These are phyloP conservation scores for Drosophila varians DNA, from an alignment of 1,140 invertebrate species.

Conservation along the genomic window DNA sequence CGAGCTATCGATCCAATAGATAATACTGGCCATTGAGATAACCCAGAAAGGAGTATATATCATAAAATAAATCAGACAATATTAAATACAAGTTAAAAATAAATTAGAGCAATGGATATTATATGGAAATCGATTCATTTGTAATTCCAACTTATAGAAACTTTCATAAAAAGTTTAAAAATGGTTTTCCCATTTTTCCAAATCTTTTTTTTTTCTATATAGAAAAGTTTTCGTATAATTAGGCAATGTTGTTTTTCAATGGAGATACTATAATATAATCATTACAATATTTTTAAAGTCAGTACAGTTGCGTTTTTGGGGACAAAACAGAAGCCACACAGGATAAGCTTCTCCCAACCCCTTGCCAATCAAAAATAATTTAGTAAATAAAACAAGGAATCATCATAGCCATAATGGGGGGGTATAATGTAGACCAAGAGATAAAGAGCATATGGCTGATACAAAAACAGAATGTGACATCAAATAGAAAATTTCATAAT, in stretches of 20 bases:
- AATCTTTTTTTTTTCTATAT: background rate
- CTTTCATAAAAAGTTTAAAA: too few species aligned
- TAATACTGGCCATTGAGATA: constrained; percentile 17
- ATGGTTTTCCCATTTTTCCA: background rate
- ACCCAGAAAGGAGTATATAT: constrained; percentile 2
- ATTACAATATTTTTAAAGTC: background rate
- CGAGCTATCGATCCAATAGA: constrained; percentile 64
- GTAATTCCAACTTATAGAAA: background rate
- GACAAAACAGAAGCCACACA: background rate
- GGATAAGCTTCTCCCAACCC: background rate
- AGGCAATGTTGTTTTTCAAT: too few species aligned
- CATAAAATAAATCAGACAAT: background rate
- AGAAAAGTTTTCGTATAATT: too few species aligned
- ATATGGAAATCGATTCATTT: too few species aligned
- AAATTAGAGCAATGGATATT: background rate
- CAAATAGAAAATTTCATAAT: constrained; percentile 72
- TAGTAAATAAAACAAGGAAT: constrained; percentile 71
- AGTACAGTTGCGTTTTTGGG: background rate
- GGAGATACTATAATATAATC: too few species aligned
- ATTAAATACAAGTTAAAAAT: constrained; percentile 1
- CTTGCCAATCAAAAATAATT: constrained; percentile 45
- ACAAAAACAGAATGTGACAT: constrained; percentile 67
- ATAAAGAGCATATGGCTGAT: constrained; percentile 61
- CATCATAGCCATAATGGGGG: constrained; percentile 11
- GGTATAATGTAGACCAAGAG: constrained; percentile 23